Evolutionary conservation across 2,888 invertebrate genomes (phyloP), one percentile per base, ranked within the genome.

Genomic region (Microchrysa polita): DNA sequence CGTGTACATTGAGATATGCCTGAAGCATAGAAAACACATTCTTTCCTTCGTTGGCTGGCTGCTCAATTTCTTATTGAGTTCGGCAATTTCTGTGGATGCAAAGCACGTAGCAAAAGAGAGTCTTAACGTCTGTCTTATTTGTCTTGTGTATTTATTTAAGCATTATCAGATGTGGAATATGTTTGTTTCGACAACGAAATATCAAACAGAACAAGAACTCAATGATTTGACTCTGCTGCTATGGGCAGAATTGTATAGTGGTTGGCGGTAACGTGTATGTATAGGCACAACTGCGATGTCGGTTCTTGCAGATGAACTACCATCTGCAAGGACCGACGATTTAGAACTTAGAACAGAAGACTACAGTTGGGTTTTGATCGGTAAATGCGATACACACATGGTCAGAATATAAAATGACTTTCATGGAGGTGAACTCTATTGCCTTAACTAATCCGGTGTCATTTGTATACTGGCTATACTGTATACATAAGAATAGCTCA

Each of bases 131-230:
- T 42, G 44, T 72, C 60, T 60, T 72, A 72, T 72, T 72, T 72
- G 72, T 72, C 72, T 72, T 72, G n/a, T 48, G 60, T 72, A 53
- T 72, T 72, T 61, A 63, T 53, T 72, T 72, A 72, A 63, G 72
- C 61, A 61, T 72, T 72, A 72, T 72, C 72, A 44, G 63, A 72
- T 72, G 61, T 27, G 34, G 40, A 72, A 72, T 59, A 72, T 72
- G 60, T 72, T 72, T 72, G 72, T 61, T 72, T 61, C 61, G 52
- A 61, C 48, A 72, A 67, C 65, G 65, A 69, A 69, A 69, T 69
- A 69, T 69, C 69, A 69, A 69, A 69, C 69, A 55, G 55, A 42
- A 57, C 57, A 40, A 40, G 42, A 40, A 69, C 57, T n/a, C 57
- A 34, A 12, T 42, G 14, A 69, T 57, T 57, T 40, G 42, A 53